Base-by-base conservation (phyloP, 1,140 invertebrate genomes). In the Leptinotarsa lineolata region DNA sequence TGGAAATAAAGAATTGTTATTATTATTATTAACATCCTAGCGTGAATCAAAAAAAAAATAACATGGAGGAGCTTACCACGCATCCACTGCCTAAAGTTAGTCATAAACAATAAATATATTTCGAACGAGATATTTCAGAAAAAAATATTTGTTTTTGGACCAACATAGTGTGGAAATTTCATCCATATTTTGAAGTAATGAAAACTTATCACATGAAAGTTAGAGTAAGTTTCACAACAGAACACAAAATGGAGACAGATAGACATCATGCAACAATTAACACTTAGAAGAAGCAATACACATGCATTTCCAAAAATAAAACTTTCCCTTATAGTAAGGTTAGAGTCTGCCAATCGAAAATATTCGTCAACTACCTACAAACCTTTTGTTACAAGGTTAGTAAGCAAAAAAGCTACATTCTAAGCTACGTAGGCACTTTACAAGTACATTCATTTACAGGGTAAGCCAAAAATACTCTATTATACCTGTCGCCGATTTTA, bases 321-420 rank as follows among this genome's bases (percentile, higher is more conserved):
- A 79, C 80, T 81, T 83, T 83, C 82, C 83, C 82, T 84, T 84
- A 84, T 84, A 84, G 83, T 84, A 84, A 84, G 83, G 83, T 83
- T 73, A 82, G 78, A 83, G 72, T 82, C 76, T 75, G 78, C 71
- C 77, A 82, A 82, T 75, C 73, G 70, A 22, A 74, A 73, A 76
- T 48, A 54, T 64, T 78, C 63, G 77, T 65, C 67, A 79, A 81
- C 78, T 80, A 79, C 79, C 77, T 70, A 77, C 59, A 72, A 76
- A 74, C 72, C 69, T 70, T 72, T 76, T 74, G 24, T 81, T 77
- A 79, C 76, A 80, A 77, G 72, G 74, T 77, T 68, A 80, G 77
- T 76, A 81, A 81, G 77, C 79, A 79, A 77, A 77, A 68, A 82
- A 81, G 80, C 80, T 81, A 81, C 77, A 75, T 74, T 74, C 77